Evolutionary conservation across 2,113 vertebrate genomes (phyloP).

Genomic region (Madoqua kirkii): DNA sequence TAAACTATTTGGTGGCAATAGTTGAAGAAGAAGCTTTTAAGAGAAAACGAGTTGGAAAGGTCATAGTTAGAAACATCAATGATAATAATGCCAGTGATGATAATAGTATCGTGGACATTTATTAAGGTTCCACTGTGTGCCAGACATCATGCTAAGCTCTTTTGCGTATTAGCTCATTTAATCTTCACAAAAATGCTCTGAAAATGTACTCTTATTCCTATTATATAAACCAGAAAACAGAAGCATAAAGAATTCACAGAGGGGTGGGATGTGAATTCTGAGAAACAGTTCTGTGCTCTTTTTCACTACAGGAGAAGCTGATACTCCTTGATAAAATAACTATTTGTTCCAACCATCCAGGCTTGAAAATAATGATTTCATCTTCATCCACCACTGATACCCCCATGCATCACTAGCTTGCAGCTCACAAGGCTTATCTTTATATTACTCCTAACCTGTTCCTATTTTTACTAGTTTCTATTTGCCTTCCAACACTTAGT

Average conservation of each 20-base stretch:
- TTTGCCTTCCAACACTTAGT: neutral
- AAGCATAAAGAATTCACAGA: neutral
- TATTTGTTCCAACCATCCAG: neutral
- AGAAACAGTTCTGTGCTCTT: neutral
- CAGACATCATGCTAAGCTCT: neutral
- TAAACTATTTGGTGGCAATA: neutral
- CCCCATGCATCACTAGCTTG: neutral
- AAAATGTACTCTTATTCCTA: neutral
- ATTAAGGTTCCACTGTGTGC: neutral
- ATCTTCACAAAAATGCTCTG: neutral
- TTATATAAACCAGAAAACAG: neutral
- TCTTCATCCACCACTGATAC: neutral
- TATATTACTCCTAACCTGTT: neutral
- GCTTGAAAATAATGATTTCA: neutral
- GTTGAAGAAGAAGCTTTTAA: neutral
- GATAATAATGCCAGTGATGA: neutral
- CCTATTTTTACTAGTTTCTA: neutral
- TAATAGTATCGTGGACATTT: neutral
- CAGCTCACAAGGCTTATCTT: neutral
- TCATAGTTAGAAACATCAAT: neutral
- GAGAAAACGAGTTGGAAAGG: neutral
- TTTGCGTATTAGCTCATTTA: neutral
- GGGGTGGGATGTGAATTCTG: neutral
- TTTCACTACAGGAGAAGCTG: neutral
- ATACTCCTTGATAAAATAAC: neutral